These are phyloP conservation scores for Megaceryle alcyon DNA, from an alignment of 2,797 vertebrate species.

Conservation along the genomic window DNA sequence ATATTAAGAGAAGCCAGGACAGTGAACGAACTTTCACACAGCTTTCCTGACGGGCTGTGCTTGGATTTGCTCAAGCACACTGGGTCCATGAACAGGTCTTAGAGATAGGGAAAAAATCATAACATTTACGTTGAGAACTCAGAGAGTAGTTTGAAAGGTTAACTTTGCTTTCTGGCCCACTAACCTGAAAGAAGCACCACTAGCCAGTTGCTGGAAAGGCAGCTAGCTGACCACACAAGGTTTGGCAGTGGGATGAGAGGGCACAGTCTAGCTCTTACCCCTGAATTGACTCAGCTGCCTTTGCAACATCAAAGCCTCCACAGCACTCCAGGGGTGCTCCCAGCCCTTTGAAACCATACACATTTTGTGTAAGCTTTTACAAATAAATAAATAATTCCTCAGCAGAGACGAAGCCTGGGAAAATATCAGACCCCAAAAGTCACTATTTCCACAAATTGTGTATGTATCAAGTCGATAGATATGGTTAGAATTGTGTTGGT, in stretches of 20 bases:
- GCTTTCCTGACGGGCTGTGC: not conserved
- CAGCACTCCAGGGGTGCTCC: not conserved
- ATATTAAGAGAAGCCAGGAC: not conserved
- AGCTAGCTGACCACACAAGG: not conserved
- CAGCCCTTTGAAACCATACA: slow-evolving; percentile 37
- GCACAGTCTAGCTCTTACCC: not conserved
- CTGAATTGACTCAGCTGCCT: slow-evolving; percentile 63
- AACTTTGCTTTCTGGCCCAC: not conserved
- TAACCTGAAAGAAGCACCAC: not conserved
- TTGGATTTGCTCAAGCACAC: not conserved
- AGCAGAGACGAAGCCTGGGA: slow-evolving; percentile 44
- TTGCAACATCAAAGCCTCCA: slow-evolving; percentile 42
- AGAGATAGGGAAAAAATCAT: not conserved
- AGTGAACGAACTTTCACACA: not conserved
- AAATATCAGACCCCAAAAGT: slow-evolving; percentile 13
- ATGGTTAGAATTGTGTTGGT: not conserved
- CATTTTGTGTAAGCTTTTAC: not conserved
- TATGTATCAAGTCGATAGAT: not conserved
- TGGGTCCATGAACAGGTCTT: not conserved
- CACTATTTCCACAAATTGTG: slow-evolving; percentile 19
- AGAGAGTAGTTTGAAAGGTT: not conserved
- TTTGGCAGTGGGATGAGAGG: not conserved
- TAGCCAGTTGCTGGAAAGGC: not conserved
- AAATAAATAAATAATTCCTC: slow-evolving; percentile 59
- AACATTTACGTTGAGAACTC: not conserved